Percentiles rank a stretch among this genome's conserved stretches.
phyloP scores from a whole-genome alignment of 2,888 invertebrate species.

The Miltochrista miniata region DNA sequence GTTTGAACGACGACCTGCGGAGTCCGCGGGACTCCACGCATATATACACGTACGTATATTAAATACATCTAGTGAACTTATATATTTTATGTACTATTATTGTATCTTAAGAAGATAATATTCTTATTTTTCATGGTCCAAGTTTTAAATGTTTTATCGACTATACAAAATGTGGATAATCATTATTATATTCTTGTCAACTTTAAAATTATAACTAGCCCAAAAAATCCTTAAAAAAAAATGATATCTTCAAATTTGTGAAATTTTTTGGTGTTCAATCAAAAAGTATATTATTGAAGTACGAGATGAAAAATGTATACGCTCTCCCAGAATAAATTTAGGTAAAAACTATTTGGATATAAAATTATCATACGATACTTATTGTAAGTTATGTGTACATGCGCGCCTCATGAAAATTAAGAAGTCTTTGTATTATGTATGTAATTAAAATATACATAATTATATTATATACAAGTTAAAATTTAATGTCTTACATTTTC shows the following conservation, averaged over 20 bases:
- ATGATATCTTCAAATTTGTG: conserved; percentile 79
- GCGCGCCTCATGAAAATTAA: conserved; percentile 81
- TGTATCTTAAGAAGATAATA: conserved; percentile 82
- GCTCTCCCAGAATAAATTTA: conserved; percentile 80
- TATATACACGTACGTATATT: conserved; percentile 74
- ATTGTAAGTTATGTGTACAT: conserved; percentile 78
- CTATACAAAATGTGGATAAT: conserved; percentile 83
- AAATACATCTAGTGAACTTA: conserved; percentile 81
- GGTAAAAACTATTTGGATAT: conserved; percentile 80
- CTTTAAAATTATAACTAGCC: conserved; percentile 76
- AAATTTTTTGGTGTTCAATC: conserved; percentile 82
- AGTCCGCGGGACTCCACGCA: conserved; percentile 50
- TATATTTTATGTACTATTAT: conserved; percentile 84
- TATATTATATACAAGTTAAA: conserved; percentile 81
- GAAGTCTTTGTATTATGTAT: conserved; percentile 82
- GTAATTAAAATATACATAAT: conserved; percentile 80
- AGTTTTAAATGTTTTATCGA: conserved; percentile 84
- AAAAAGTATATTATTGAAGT: conserved; percentile 75
- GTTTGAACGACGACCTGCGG: conserved; percentile 63
- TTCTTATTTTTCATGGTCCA: conserved; percentile 84
- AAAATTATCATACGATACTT: conserved; percentile 78
- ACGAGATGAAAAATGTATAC: conserved; percentile 81
- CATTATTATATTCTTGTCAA: conserved; percentile 83
- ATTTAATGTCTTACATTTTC: conserved; percentile 76
- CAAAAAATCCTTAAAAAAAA: conserved; percentile 74